Evolutionary conservation across 2,113 vertebrate genomes (phyloP), one percentile per base, ranked within the genome.

Genomic region (Sapajus apella): DNA sequence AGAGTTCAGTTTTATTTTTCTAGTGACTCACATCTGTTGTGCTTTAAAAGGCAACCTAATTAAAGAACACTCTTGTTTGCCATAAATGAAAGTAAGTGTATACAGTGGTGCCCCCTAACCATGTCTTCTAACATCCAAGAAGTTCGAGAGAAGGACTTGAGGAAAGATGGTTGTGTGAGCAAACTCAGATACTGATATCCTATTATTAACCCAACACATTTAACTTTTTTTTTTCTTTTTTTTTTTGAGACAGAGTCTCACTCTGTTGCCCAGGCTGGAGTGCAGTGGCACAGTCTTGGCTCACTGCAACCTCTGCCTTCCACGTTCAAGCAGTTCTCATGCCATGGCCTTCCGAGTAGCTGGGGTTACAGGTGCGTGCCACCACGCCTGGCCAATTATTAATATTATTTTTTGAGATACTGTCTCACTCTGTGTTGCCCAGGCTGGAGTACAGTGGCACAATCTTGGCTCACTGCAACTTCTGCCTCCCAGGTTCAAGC

Each of bases 21-120:
- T 95, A 77, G 93, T n/a, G 83, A 97, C 89, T 95, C 95, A 81
- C 68, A 93, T 72, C 50, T 93, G 75, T 61, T 90, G 25, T 82
- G 45, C 84, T 97, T 95, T 86, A 64, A 73, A 95, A 93, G 73
- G 82, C 58, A 30, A 66, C 86, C 55, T 93, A 55, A 72, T 75
- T 70, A 87, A 93, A 90, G 75, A 72, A n/a, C 0, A 81, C 70
- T 52, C 66, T 37, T 66, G 17, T 73, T 90, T 58, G 58, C 55
- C 68, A 81, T 56, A 91, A 58, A 72, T 52, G 92, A 93, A 64
- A 66, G 17, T 43, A 35, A 25, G 86, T 61, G 66, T 37, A 43
- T 4, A 37, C 35, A 20, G 64, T 40, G 18, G 40, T 82, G 13
- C 2, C 30, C 56, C 4, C 52, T 88, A 77, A 52, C 9, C 56